A percentile compares a stretch with the other conserved stretches of the same genome.
These are phyloP conservation scores for Acrossocheilus wenchowensis DNA, from an alignment of 2,797 vertebrate species.

Conservation along the genomic window DNA sequence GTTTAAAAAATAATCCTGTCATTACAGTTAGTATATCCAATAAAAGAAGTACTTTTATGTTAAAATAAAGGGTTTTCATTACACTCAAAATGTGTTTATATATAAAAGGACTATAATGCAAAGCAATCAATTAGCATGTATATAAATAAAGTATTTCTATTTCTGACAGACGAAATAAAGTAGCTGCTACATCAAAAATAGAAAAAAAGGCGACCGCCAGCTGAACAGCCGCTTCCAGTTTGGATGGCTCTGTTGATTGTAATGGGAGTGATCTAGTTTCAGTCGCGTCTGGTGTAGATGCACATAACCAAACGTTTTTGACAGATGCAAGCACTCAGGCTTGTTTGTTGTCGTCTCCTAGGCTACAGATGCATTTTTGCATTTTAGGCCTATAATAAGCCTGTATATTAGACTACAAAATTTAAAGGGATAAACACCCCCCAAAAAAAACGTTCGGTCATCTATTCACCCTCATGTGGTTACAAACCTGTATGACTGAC, in stretches of 20 bases:
- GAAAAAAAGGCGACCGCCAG: neutral
- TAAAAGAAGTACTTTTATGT: neutral
- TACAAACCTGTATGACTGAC: neutral
- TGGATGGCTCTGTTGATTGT: constrained; percentile 20
- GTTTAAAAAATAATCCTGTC: neutral
- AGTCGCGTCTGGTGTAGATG: neutral
- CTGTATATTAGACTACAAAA: too few species aligned
- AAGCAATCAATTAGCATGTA: neutral
- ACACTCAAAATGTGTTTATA: neutral
- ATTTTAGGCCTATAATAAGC: neutral
- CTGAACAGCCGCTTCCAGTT: constrained; percentile 29
- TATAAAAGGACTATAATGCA: neutral
- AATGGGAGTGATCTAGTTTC: constrained; percentile 16
- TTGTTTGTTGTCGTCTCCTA: neutral
- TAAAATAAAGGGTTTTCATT: neutral
- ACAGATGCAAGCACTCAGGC: constrained; percentile 2
- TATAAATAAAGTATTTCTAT: neutral
- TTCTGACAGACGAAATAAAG: constrained; percentile 9
- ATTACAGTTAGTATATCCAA: neutral
- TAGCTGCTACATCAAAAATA: neutral
- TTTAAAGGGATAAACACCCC: neutral
- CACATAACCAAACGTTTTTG: constrained; percentile 1
- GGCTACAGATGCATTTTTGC: constrained; percentile 14
- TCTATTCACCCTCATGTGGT: neutral
- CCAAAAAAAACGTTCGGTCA: too few species aligned